Conservation (phyloP, 2,113 vertebrate genomes). For the Casuarius casuarius region DNA sequence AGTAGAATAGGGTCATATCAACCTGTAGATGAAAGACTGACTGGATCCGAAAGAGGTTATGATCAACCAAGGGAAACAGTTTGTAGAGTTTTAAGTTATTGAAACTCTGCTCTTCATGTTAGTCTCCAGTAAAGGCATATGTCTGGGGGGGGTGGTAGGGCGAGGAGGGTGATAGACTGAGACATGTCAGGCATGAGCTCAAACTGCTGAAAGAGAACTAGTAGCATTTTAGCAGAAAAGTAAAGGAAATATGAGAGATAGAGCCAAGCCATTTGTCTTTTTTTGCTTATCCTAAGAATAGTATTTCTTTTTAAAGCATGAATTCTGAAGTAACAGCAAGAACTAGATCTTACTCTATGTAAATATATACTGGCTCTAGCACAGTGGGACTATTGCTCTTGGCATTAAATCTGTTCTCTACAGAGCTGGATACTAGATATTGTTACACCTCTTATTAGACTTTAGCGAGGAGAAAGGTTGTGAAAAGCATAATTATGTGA, state of each 20-base stretch:
- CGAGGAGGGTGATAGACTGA: too few species aligned
- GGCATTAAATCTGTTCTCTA: background rate
- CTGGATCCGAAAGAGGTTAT: fast-evolving
- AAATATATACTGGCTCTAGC: background rate
- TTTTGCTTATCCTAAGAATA: background rate
- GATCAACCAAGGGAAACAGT: background rate
- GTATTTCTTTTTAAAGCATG: background rate
- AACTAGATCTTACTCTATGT: background rate
- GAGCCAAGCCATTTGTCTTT: background rate
- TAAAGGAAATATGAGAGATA: background rate
- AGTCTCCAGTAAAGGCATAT: background rate
- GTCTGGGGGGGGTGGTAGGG: too few species aligned
- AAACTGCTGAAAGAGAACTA: background rate
- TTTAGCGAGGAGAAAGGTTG: background rate
- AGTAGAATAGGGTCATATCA: background rate
- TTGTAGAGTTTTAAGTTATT: background rate
- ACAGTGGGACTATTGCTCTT: background rate
- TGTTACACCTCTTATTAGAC: background rate
- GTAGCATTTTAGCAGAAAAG: background rate
- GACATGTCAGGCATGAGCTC: fast-evolving
- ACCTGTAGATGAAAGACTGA: background rate
- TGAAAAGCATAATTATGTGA: background rate
- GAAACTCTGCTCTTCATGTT: background rate
- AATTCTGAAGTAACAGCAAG: background rate
- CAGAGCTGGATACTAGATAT: background rate